Conservation (phyloP, 2,888 invertebrate species). For the Platycheirus rosarum region DNA sequence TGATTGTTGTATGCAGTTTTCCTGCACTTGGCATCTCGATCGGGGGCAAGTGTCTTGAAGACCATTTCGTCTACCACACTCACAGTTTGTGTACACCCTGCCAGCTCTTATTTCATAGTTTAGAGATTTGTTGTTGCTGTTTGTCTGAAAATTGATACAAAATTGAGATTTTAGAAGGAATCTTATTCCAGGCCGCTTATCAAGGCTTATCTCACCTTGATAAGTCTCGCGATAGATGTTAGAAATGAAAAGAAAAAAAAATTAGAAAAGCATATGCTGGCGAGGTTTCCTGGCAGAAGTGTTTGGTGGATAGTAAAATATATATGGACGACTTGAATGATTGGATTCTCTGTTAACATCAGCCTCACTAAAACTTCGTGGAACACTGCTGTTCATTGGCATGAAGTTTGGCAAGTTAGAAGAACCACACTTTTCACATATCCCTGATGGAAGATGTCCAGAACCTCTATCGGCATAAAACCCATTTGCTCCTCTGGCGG, state of each 20-base stretch:
- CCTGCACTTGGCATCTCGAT: not conserved
- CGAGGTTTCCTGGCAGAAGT: not conserved
- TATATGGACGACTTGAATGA: not conserved
- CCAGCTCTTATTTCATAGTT: not conserved
- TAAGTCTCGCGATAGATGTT: slow-evolving; percentile 44
- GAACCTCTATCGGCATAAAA: not conserved
- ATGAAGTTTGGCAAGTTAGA: not conserved
- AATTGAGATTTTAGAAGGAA: too few species aligned
- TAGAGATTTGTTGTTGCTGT: too few species aligned
- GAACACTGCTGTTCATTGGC: not conserved
- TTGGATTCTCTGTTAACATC: not conserved
- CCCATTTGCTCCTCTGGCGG: not conserved
- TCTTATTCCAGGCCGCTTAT: slow-evolving; percentile 29
- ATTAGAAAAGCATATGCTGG: not conserved
- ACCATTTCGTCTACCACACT: not conserved
- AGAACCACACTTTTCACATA: not conserved
- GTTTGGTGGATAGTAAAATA: not conserved
- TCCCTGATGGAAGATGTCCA: not conserved
- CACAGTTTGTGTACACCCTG: not conserved
- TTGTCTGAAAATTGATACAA: too few species aligned
- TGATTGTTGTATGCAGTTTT: not conserved
- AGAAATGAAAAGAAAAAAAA: not conserved
- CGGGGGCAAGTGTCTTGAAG: not conserved
- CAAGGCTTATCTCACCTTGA: slow-evolving; percentile 55
- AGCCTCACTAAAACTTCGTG: not conserved